Evolutionary conservation across 2,888 invertebrate species (phyloP), one percentile per base, ranked within the genome.

Genomic region (Drosophila mercatorum): DNA sequence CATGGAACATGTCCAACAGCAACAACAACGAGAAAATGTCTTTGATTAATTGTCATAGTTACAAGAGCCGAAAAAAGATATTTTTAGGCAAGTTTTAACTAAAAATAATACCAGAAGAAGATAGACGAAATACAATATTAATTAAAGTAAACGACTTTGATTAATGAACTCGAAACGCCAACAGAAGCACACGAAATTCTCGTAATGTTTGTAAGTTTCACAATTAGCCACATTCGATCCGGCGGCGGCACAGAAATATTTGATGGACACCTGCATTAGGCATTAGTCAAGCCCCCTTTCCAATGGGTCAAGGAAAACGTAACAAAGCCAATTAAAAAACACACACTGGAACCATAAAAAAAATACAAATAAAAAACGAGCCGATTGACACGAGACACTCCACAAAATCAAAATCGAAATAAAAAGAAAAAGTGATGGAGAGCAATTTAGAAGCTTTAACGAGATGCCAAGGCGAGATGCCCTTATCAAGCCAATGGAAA

Each of bases 1-100:
- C 53, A 76, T 66, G 72, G 62, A 61, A 62, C 77, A 75, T 65
- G 64, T 63, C 53, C 72, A 44, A 71, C 44, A 51, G 31, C 26
- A 31, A 31, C 49, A 49, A 49, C 49, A 6, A n/a, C n/a, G 5
- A 28, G 28, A 72, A 73, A 51, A 41, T 71, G 59, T 47, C 65
- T 78, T 62, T 80, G 81, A 80, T 80, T 80, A 80, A 80, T 80
- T 75, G 51, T 57, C 65, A 57, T 63, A 63, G 53, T 66, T 59
- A 52, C 28, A 57, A 52, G 31, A 43, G 22, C 34, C 44, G 38
- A 11, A 53, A 36, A 56, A 36, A 49, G 28, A 22, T 80, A 65
- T 75, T 80, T 78, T 65, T 65, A 62, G 70, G 62, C 59, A 68
- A 76, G 43, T 75, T 72, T 58, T 63, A 63, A 60, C 63, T 59